These are phyloP conservation scores for Sphaerophoria rueppellii DNA, from an alignment of 2,888 invertebrate genomes.

Conservation along the genomic window DNA sequence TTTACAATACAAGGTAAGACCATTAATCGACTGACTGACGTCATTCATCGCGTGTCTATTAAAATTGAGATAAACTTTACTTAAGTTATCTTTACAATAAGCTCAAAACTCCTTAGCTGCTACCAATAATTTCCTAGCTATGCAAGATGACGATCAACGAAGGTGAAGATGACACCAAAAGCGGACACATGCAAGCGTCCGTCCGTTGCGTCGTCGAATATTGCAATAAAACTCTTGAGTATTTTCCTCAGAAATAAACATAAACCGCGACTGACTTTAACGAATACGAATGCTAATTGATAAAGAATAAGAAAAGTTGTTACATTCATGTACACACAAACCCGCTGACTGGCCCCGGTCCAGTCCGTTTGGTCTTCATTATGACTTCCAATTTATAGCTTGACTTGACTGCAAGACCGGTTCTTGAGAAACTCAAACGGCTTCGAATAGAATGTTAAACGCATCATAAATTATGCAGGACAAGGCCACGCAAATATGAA, in stretches of 20 bases:
- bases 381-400: background rate
- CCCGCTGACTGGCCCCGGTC: background rate
- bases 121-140: background rate
- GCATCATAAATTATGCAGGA: conserved; percentile 72
- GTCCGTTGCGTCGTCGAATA: conserved; percentile 23
- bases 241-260: conserved; percentile 45
- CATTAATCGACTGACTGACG: conserved; percentile 66
- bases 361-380: background rate
- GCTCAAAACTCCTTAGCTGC: background rate
- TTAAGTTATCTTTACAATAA: conserved; percentile 5
- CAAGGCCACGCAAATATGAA: conserved; percentile 71
- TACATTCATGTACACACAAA: conserved; percentile 27
- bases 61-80: conserved; percentile 54
- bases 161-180: background rate
- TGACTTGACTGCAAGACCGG: conserved; percentile 22
- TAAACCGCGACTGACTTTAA: conserved; percentile 32
- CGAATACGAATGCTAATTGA: conserved; percentile 63
- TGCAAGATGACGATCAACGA: background rate
- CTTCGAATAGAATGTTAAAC: conserved; percentile 67
- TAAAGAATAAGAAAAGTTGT: conserved; percentile 49
- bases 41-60: conserved; percentile 46
- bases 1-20: conserved; percentile 70
- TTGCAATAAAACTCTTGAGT: conserved; percentile 47
- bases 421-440: conserved; percentile 3
- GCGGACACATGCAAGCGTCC: conserved; percentile 12